Evolutionary conservation across 2,888 invertebrate genomes (phyloP), one percentile per base, ranked within the genome.

Genomic region (Ophion ellenae): DNA sequence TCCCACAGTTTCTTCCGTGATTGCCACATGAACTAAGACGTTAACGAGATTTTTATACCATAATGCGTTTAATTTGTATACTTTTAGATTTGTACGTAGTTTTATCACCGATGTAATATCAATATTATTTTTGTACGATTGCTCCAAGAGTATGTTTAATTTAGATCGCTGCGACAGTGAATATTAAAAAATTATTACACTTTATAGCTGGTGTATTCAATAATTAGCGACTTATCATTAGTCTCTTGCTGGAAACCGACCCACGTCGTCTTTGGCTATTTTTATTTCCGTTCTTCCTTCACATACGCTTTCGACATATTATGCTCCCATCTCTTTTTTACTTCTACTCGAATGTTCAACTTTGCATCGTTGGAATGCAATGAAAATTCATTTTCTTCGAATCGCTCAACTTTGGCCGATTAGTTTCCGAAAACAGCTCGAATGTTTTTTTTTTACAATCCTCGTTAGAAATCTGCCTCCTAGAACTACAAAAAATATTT

Each of bases 291-390:
- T 61, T 6, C 40, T 61, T 61, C 20, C 61, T 61, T n/a, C 20
- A 32, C 0, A 61, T 24, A 61, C 9, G 20, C n/a, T 20, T 10
- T 40, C 5, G 9, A 6, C 7, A 7, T 40, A 9, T 40, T 40
- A 7, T 40, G 40, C 40, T 40, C 40, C 9, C 40, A 7, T 40
- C 9, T 40, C 40, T 40, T 40, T 40, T 40, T 40, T 40, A 7
- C 7, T 40, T 40, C 0, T 40, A 7, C 40, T 40, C 40, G 40
- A 40, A 40, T 40, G 40, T 40, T 40, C 0, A 9, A 40, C 7
- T 40, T 24, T 24, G 61, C 61, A 2, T 24, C 61, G 61, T 63
- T 63, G 61, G 61, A 63, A 63, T 63, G 24, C 61, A 63, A 61
- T 9, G 1, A 24, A 61, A 61, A 4, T 59, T 20, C 20, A 11